Base-by-base conservation (phyloP, 2,797 vertebrate species). In the Gobio occitaniae region DNA sequence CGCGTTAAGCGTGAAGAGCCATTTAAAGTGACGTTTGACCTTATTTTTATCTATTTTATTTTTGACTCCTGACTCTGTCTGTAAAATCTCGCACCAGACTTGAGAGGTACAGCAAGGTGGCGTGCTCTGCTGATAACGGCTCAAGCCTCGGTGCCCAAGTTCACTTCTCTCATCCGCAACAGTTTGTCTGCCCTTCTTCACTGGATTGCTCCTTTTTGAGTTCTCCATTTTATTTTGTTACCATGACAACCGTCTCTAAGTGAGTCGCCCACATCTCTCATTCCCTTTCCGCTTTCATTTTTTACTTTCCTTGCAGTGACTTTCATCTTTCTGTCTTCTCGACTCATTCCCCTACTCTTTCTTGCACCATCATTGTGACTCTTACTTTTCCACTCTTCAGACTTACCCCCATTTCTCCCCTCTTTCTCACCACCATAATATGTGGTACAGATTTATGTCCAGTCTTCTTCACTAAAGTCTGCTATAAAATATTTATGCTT, bases 211-310 rank as follows among this genome's bases (percentile, higher is more conserved):
- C 91, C 88, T 86, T 92, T 88, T 92, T 92, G 91, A 91, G 87
- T 88, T 83, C 91, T 94, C 90, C 87, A 93, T 90, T 93, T 92
- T 87, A 91, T 91, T 93, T 84, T 89, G 95, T 96, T 94, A 93
- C 95, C 94, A 95, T 95, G 94, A 95, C 95, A 90, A 95, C 95
- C 82, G 84, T 90, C 90, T 93, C 91, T 88, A 70, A 90, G 90
- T 88, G 88, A 90, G 89, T 94, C 93, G 92, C 95, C 95, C 92
- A 95, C 94, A 88, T 92, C 91, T 86, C 90, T 90, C 88, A 76
- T 78, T 85, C 83, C 86, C 52, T 90, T 78, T 88, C 82, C 78
- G 48, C 85, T 80, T 84, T 86, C 86, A 89, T 89, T 91, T 21
- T 85, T 90, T 87, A 84, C 88, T 92, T 92, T 92, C 86, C 91